Conservation (phyloP, 2,888 invertebrate genomes). For the Apantesis nais region DNA sequence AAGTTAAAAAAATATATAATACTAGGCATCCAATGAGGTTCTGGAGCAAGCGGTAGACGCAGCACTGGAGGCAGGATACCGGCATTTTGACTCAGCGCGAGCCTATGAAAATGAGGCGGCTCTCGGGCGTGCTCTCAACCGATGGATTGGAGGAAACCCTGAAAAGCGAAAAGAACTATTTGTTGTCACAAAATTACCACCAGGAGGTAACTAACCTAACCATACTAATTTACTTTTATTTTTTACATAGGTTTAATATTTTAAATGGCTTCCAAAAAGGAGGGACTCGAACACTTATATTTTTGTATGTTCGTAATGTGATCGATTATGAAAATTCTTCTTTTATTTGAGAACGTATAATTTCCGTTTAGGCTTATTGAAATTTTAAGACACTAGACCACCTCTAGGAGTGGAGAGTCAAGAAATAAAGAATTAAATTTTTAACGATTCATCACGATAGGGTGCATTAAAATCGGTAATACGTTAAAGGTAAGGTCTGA, state of each 20-base stretch:
- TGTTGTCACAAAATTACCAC: conserved; percentile 93
- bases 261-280: neutral
- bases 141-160: conserved; percentile 89
- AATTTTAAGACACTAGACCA: no score
- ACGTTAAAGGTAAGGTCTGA: no score
- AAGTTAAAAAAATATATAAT: neutral
- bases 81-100: conserved; percentile 93
- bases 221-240: neutral
- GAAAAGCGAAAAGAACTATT: conserved; percentile 91
- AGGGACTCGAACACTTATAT: no score
- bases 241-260: neutral
- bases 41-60: conserved; percentile 88
- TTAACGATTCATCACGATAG: no score
- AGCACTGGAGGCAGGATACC: conserved; percentile 91
- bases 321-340: no score
- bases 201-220: conserved; percentile 82
- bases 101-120: conserved; percentile 91
- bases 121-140: conserved; percentile 90
- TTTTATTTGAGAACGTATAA: no score
- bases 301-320: no score
- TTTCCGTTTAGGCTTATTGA: no score
- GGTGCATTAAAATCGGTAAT: no score
- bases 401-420: no score
- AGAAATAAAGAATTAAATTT: no score
- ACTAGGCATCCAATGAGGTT: conserved; percentile 88